A percentile compares a stretch with the other conserved stretches of the same genome.
Evolutionary conservation across 2,888 invertebrate genomes (phyloP).

Genomic region (Acanthosepion lycidas): DNA sequence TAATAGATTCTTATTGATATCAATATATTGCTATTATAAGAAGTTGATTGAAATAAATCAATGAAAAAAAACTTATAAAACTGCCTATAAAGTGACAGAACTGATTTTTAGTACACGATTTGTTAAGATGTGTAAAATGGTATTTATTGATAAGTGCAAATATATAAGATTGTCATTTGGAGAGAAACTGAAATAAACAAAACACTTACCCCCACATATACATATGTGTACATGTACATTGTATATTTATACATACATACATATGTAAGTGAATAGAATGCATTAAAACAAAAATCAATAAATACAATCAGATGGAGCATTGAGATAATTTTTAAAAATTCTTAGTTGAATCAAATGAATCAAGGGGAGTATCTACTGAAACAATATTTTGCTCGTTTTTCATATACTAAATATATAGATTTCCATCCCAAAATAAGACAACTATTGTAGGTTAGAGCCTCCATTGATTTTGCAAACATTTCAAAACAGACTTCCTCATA

Average conservation of each 20-base stretch:
- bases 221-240: not conserved
- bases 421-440: not conserved
- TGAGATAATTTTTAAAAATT: not conserved
- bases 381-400: not conserved
- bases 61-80: not conserved
- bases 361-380: not conserved
- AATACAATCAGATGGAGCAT: not conserved
- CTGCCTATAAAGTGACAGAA: not conserved
- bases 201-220: not conserved
- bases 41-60: not conserved
- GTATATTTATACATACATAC: not conserved
- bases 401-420: not conserved
- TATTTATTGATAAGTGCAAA: not conserved
- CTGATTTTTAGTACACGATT: not conserved
- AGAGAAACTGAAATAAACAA: not conserved
- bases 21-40: not conserved
- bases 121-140: constrained; percentile 2
- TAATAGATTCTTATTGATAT: not conserved
- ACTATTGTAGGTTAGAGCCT: not conserved
- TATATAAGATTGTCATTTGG: constrained; percentile 10
- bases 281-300: not conserved
- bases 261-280: not conserved
- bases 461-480: not conserved
- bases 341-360: not conserved
- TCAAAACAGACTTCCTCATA: not conserved